These are phyloP conservation scores for Vulpes vulpes DNA, from an alignment of 2,113 vertebrate species.

Conservation along the genomic window DNA sequence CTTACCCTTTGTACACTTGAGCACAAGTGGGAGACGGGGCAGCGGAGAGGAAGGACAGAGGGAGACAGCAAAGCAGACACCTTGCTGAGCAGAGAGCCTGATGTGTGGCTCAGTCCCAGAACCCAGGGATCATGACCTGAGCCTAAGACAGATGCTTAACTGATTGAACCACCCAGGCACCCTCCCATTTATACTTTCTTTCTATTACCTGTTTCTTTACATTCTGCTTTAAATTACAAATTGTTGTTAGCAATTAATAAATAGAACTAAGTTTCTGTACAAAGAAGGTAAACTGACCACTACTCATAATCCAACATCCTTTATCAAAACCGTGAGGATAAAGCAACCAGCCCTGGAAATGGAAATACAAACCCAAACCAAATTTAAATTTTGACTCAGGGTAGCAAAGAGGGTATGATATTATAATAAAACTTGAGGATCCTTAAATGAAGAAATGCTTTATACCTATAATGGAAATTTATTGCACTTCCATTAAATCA, in stretches of 20 bases:
- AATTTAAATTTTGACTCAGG: conserved; percentile 30
- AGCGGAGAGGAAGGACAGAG: background rate
- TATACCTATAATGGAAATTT: background rate
- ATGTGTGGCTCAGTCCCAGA: background rate
- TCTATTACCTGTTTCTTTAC: conserved; percentile 4
- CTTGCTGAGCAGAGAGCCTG: background rate
- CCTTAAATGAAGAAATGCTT: conserved; percentile 4
- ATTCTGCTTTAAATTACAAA: conserved; percentile 13
- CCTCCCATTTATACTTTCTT: background rate
- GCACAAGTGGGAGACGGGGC: background rate
- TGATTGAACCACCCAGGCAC: background rate
- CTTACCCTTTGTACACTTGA: background rate
- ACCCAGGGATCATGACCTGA: background rate
- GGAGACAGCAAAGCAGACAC: background rate
- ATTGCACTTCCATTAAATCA: conserved; percentile 34
- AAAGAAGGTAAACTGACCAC: background rate
- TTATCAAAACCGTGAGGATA: background rate
- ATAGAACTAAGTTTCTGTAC: background rate
- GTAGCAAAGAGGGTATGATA: background rate
- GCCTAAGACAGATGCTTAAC: background rate
- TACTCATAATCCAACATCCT: background rate
- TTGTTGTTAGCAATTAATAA: conserved; percentile 11
- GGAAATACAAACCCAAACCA: background rate
- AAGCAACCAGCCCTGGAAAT: background rate
- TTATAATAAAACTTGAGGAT: background rate